Base-by-base conservation (phyloP, 2,797 vertebrate species). In the Liparis tanakae region DNA sequence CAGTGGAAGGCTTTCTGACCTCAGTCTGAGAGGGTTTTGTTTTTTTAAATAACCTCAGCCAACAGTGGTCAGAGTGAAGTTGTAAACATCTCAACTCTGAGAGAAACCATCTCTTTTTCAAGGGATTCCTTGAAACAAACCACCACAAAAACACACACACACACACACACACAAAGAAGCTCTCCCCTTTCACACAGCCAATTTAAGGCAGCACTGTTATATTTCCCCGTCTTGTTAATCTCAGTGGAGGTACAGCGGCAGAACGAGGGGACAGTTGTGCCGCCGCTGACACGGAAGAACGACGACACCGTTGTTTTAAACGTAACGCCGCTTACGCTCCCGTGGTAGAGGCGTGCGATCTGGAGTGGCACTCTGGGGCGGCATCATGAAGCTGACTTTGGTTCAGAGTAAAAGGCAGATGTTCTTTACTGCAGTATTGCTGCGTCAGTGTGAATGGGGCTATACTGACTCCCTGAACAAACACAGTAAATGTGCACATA, bases 21-120 rank as follows among this genome's bases (percentile, higher is more conserved):
- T 69, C 48, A 60, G 55, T 58, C 67, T 39, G 48, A 73, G 10
- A 71, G 12, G 12, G 7, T 33, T 14, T 46, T 77, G 13, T n/a
- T 30, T 82, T 55, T 71, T 1, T 39, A 58, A 82, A 80, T 51
- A 58, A 82, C 76, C 22, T 67, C 64, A 66, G 13, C 39, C 15
- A 51, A 33, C 54, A 59, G 55, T 30, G 67, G 59, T 60, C 12
- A 10, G 22, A 4, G 5, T 17, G 54, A 76, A 37, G 20, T 41
- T 20, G 57, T n/a, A 39, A n/a, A 39, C 34, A 59, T 13, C 18
- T n/a, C 4, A 22, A 20, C 50, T 5, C 51, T 25, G 51, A 41
- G 57, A 59, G 22, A 14, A 59, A 59, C 37, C 20, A 41, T 37
- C 5, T 37, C 5, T 6, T 58, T 1, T 58, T 58, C n/a, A 37